Percentiles rank a stretch among this genome's conserved stretches.
Evolutionary conservation across 1,140 invertebrate genomes (phyloP).

Genomic region (Saccostrea glomerata): DNA sequence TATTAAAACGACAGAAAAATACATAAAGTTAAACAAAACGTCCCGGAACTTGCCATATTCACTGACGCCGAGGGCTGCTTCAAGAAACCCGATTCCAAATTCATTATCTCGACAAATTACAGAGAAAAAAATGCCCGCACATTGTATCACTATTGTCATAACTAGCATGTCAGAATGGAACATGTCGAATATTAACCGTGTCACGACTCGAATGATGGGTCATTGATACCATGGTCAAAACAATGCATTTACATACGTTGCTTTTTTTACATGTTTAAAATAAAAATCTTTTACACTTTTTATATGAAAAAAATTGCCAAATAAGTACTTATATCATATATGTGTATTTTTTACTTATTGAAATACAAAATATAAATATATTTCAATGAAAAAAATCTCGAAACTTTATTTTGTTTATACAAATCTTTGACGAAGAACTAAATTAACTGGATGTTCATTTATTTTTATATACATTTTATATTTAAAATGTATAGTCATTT

Average conservation of each 20-base stretch:
- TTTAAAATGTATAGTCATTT: no score
- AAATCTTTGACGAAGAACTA: no score
- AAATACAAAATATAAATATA: no score
- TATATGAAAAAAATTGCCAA: neutral
- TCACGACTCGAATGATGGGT: neutral
- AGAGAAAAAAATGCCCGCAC: neutral
- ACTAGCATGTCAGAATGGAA: neutral
- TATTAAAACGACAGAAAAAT: constrained; percentile 42
- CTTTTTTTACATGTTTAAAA: no score
- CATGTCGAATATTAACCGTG: constrained; percentile 22
- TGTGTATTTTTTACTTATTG: no score
- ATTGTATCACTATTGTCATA: constrained; percentile 16
- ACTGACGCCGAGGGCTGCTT: constrained; percentile 25
- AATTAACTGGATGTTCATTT: no score
- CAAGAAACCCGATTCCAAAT: constrained; percentile 19
- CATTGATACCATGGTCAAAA: neutral
- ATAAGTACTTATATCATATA: neutral
- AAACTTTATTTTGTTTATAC: no score
- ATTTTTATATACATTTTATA: no score
- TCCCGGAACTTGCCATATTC: constrained; percentile 37
- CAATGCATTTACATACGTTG: neutral
- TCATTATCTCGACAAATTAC: constrained; percentile 27
- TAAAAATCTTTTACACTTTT: neutral
- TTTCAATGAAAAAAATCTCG: no score
- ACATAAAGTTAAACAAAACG: constrained; percentile 41